A percentile compares a stretch with the other conserved stretches of the same genome.
Evolutionary conservation across 1,140 invertebrate genomes (phyloP).

Genomic region (Luehdorfia chinensis): DNA sequence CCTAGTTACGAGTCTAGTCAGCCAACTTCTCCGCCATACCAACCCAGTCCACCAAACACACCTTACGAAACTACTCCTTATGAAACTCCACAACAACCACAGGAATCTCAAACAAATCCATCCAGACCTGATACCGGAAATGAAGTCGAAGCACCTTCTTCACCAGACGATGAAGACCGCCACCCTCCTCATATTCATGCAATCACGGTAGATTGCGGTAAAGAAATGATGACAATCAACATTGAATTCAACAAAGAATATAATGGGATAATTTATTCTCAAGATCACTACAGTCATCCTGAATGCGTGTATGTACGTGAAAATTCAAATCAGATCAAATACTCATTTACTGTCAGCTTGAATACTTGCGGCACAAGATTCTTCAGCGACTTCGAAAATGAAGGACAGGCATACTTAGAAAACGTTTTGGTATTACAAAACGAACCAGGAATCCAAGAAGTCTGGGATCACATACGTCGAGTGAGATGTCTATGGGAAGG

Average conservation of each 20-base stretch:
- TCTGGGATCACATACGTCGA: slow-evolving; percentile 87
- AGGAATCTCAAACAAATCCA: slow-evolving; percentile 20
- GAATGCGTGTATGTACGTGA: slow-evolving; percentile 85
- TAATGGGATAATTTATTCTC: slow-evolving; percentile 89
- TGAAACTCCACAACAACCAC: slow-evolving; percentile 24
- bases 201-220: slow-evolving; percentile 86
- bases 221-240: slow-evolving; percentile 89
- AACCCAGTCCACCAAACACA: slow-evolving; percentile 26
- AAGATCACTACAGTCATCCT: slow-evolving; percentile 84
- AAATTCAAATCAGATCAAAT: slow-evolving; percentile 83
- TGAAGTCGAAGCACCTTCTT: slow-evolving; percentile 24
- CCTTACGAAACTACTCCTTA: slow-evolving; percentile 20
- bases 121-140: slow-evolving; percentile 11
- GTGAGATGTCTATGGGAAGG: slow-evolving; percentile 91
- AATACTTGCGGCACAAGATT: slow-evolving; percentile 89
- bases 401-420: slow-evolving; percentile 87
- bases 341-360: slow-evolving; percentile 86
- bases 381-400: slow-evolving; percentile 85
- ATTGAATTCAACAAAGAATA: slow-evolving; percentile 87
- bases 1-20: slow-evolving; percentile 40
- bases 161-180: slow-evolving; percentile 66
- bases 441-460: slow-evolving; percentile 88
- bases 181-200: slow-evolving; percentile 87
- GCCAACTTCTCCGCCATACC: slow-evolving; percentile 21
- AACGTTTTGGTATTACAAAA: slow-evolving; percentile 89